Evolutionary conservation across 2,113 vertebrate genomes (phyloP), one percentile per base, ranked within the genome.

Genomic region (Vimba vimba): DNA sequence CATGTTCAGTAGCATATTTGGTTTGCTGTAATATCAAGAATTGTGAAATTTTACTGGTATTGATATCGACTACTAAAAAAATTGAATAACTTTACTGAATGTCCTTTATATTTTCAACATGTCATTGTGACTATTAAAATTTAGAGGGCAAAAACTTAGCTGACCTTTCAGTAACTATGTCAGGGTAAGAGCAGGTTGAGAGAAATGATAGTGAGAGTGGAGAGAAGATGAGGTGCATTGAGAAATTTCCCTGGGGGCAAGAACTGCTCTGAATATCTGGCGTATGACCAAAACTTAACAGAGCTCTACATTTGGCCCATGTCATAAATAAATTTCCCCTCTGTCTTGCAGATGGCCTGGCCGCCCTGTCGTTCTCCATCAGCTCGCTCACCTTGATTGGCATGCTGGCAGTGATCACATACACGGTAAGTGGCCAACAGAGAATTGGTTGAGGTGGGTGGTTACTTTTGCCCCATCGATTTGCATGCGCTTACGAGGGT

Each of bases 391-490:
- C 98, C 90, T 95, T 99, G 95, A 96, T 99, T 91, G 98, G 98
- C 92, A 99, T 99, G 98, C 90, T 99, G 95, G 97, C 97, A 91
- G 96, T 98, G 87, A 97, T 99, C 94, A 99, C 96, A 85, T 99
- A 99, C 91, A 99, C 97, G 77, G 98, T 99, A 95, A 98, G 97
- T 97, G 83, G 84, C 88, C 83, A 66, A 9, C 33, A 47, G 33
- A 84, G 79, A 83, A 86, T 76, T 78, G 15, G 30, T 71, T 57
- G 59, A 69, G 52, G 33, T 80, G 43, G 45, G 21, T 73, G 79
- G 79, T 47, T 74, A 19, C 71, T 39, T 19, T 33, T 82, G 39
- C 27, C 19, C 33, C 60, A 52, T 64, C 77, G 57, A 87, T 79
- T 87, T 89, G 55, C 62, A 85, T 87, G 73, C 85, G 78, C 86